These are phyloP conservation scores for Leucoma salicis DNA, from an alignment of 2,888 invertebrate species.

Conservation along the genomic window DNA sequence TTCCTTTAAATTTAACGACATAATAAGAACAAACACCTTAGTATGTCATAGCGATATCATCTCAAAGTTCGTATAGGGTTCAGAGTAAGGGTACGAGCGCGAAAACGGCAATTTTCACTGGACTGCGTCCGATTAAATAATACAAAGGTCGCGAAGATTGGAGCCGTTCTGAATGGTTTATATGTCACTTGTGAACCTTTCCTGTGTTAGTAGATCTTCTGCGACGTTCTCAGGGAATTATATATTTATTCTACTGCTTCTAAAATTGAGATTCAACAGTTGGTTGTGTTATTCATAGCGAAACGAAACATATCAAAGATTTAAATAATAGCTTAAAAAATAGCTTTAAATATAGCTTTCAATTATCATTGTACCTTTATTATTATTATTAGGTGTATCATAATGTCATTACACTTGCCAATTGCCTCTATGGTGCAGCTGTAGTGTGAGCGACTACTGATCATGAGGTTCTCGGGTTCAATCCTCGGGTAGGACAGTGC, in stretches of 20 bases:
- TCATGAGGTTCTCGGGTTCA: too few species aligned
- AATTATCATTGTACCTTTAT: not conserved
- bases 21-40: too few species aligned
- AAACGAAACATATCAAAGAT: not conserved
- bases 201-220: conserved; percentile 61
- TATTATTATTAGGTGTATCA: not conserved
- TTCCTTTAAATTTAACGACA: too few species aligned
- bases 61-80: conserved; percentile 21
- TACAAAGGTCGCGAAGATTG: conserved; percentile 78
- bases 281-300: conserved; percentile 32
- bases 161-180: conserved; percentile 77
- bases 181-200: conserved; percentile 77
- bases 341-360: too few species aligned
- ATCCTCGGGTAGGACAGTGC: too few species aligned
- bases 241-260: conserved; percentile 68
- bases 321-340: not conserved
- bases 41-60: not conserved
- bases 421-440: too few species aligned
- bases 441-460: too few species aligned
- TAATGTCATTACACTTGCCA: too few species aligned
- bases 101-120: conserved; percentile 63
- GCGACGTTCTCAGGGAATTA: conserved; percentile 67
- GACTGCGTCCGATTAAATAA: conserved; percentile 75
- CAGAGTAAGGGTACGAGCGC: conserved; percentile 50
- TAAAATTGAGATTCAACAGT: conserved; percentile 52